phyloP scores from a whole-genome alignment of 2,888 invertebrate species.

The Tipula vernalis region DNA sequence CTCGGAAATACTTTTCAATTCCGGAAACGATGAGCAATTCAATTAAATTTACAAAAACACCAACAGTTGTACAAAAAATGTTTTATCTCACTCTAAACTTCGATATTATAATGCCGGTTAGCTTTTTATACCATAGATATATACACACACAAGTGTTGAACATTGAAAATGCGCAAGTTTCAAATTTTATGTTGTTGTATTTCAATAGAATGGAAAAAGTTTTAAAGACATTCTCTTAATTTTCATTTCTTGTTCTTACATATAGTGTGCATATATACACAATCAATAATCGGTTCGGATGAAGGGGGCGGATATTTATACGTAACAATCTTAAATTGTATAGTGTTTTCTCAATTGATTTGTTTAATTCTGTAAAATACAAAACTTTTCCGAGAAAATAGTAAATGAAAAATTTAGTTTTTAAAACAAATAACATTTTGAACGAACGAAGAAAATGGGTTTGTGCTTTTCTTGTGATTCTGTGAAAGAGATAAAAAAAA shows the following conservation, averaged over 20 bases:
- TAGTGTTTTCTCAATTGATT: too few species aligned
- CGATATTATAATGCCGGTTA: not conserved
- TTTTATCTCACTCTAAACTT: not conserved
- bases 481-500: not conserved
- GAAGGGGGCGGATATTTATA: not conserved
- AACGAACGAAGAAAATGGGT: not conserved
- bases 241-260: not conserved
- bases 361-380: not conserved
- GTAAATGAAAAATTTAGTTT: not conserved
- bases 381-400: not conserved
- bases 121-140: not conserved
- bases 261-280: not conserved
- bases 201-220: not conserved
- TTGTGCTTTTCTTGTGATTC: not conserved
- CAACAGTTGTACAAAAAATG: not conserved
- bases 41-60: not conserved
- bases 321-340: not conserved
- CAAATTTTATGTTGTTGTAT: not conserved
- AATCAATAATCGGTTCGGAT: not conserved
- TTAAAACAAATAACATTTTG: not conserved
- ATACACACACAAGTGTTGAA: not conserved
- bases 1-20: not conserved
- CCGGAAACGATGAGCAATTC: not conserved
- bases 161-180: not conserved
- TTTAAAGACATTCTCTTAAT: not conserved